phyloP scores from a whole-genome alignment of 2,113 vertebrate genomes.

The Pyxicephalus adspersus region DNA sequence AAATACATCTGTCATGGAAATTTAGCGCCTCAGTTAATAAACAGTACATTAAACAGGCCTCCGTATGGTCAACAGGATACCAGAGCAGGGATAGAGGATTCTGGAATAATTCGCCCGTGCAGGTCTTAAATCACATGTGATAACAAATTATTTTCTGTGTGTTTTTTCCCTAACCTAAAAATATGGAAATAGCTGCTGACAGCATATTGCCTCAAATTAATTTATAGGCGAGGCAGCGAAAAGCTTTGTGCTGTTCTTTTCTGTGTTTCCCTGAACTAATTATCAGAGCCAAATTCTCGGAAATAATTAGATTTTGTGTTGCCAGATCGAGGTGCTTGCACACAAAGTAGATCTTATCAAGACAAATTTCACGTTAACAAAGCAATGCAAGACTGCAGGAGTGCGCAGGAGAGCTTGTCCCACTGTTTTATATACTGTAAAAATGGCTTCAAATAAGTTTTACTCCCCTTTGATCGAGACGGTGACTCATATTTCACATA shows the following conservation, averaged over 20 bases:
- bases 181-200: constrained; percentile 82
- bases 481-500: constrained; percentile 28
- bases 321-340: constrained; percentile 61
- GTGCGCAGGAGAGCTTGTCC: constrained; percentile 1
- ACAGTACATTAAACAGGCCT: constrained; percentile 41
- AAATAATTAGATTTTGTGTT: constrained; percentile 74
- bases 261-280: constrained; percentile 77
- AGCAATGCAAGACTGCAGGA: constrained; percentile 14
- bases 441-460: constrained; percentile 32
- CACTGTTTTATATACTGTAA: constrained; percentile 35
- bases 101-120: constrained; percentile 69
- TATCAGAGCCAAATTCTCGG: constrained; percentile 71
- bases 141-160: constrained; percentile 69
- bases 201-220: constrained; percentile 81
- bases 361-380: constrained; percentile 36
- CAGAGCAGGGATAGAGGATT: constrained; percentile 62
- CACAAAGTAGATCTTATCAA: constrained; percentile 51
- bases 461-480: constrained; percentile 16
- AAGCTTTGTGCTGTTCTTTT: constrained; percentile 76
- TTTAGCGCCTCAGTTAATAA: constrained; percentile 59
- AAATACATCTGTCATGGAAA: constrained; percentile 65
- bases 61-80: constrained; percentile 1
- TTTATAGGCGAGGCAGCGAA: constrained; percentile 79
- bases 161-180: constrained; percentile 71
- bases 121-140: constrained; percentile 75